phyloP scores from a whole-genome alignment of 2,797 vertebrate genomes.

The Xenopus petersii region DNA sequence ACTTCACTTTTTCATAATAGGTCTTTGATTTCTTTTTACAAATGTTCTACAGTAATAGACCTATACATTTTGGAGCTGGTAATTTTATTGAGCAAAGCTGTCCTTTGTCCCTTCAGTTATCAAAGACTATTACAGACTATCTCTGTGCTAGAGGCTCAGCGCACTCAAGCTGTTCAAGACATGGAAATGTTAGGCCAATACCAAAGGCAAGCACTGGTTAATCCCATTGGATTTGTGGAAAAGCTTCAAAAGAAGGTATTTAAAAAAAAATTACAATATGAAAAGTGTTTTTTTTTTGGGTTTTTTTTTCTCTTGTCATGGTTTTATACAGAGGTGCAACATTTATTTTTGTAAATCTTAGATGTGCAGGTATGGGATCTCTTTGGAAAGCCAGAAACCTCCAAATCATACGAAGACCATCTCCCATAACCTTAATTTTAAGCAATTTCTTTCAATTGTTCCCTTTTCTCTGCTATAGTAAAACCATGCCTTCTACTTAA shows the following conservation, averaged over 20 bases:
- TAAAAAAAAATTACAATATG: slow-evolving; percentile 33
- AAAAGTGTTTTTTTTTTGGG: slow-evolving; percentile 19
- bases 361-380: too few relatives aligned
- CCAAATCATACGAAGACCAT: too few relatives aligned
- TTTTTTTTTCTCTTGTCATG: slow-evolving; percentile 11
- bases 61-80: slow-evolving; percentile 38
- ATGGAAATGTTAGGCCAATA: slow-evolving; percentile 87
- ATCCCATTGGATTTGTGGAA: slow-evolving; percentile 95
- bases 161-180: slow-evolving; percentile 93
- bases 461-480: too few relatives aligned
- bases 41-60: neutral
- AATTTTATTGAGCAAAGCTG: slow-evolving; percentile 57
- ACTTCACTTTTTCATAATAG: too few relatives aligned
- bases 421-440: too few relatives aligned
- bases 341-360: too few relatives aligned
- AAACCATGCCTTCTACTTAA: too few relatives aligned
- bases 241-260: slow-evolving; percentile 94
- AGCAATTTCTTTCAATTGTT: too few relatives aligned
- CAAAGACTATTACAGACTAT: slow-evolving; percentile 98
- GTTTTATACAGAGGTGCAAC: neutral
- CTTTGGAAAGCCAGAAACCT: too few relatives aligned
- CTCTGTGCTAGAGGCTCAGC: slow-evolving; percentile 93
- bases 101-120: slow-evolving; percentile 81
- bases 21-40: neutral
- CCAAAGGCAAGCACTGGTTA: slow-evolving; percentile 85